Evolutionary conservation across 2,888 invertebrate genomes (phyloP), one percentile per base, ranked within the genome.

Genomic region (Dimorphilus gyrociliatus): DNA sequence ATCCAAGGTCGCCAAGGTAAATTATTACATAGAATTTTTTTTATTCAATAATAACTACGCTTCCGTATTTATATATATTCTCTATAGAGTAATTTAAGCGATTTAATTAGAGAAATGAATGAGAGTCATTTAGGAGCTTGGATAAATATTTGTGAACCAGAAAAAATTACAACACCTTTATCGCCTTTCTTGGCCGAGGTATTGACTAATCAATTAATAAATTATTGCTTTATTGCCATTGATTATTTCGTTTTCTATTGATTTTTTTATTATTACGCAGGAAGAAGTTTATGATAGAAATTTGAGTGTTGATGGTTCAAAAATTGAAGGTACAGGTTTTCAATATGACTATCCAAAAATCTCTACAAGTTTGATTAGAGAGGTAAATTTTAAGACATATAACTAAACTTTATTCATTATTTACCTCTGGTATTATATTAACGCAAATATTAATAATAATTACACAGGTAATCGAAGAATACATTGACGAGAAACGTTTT

Each of bases 111-210:
- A 46, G 84, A 86, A 50, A 81, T 82, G 1, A 88, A 88, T 60
- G 86, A 88, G 63, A 85, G 85, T 56, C 88, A 88, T 60, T 72
- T 86, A 66, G 74, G 72, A 1, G 84, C 85, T 13, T 88, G 88
- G 88, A 84, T 84, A 1, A 78, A 78, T 52, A 73, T 80, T 17
- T 86, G 86, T 55, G 70, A n/a, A n/a, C n/a, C n/a, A n/a, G n/a
- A n/a, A n/a, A 74, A 39, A 66, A 67, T 39, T 75, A 80, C 59
- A 68, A 69, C 25, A 73, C 86, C 17, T 65, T 69, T 39, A 85
- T 84, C 65, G 80, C 85, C 14, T 86, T 86, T 2, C 68, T 88
- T 1, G 81, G 81, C 37, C 86, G 88, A 1, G 81, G 78, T 53
- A 76, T 86, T 53, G 78, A 79, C 45, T 72, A 75, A 42, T 84